Evolutionary conservation across 2,888 invertebrate species (phyloP).

Genomic region (Tipula unca): DNA sequence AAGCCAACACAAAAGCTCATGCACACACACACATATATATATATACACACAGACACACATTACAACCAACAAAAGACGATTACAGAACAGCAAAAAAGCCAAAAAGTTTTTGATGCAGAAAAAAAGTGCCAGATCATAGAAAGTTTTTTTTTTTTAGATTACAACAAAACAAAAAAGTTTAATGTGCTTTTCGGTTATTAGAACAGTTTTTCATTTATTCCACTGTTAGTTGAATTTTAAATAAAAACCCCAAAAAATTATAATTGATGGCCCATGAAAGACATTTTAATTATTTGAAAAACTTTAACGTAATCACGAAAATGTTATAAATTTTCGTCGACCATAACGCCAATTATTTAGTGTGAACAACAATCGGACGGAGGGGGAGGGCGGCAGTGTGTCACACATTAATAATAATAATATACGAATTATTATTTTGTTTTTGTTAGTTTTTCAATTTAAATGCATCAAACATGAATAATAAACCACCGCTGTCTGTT

Average conservation of each 20-base stretch:
- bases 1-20: neutral
- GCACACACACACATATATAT: neutral
- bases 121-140: constrained; percentile 14
- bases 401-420: neutral
- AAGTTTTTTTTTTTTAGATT: neutral
- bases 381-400: neutral
- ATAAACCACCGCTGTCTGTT: constrained; percentile 38
- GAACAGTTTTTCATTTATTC: neutral
- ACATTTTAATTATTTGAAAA: neutral
- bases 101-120: neutral
- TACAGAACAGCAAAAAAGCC: neutral
- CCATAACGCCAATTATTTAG: neutral
- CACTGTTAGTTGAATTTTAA: neutral
- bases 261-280: neutral
- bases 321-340: neutral
- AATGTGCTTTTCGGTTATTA: neutral
- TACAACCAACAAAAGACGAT: neutral
- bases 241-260: neutral
- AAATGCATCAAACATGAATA: constrained; percentile 33
- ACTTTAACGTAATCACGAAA: neutral
- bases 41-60: neutral
- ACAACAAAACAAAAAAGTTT: neutral
- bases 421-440: constrained; percentile 25
- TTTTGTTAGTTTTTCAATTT: constrained; percentile 25
- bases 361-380: neutral